phyloP scores from a whole-genome alignment of 2,797 vertebrate genomes.

The Pseudopleuronectes americanus region DNA sequence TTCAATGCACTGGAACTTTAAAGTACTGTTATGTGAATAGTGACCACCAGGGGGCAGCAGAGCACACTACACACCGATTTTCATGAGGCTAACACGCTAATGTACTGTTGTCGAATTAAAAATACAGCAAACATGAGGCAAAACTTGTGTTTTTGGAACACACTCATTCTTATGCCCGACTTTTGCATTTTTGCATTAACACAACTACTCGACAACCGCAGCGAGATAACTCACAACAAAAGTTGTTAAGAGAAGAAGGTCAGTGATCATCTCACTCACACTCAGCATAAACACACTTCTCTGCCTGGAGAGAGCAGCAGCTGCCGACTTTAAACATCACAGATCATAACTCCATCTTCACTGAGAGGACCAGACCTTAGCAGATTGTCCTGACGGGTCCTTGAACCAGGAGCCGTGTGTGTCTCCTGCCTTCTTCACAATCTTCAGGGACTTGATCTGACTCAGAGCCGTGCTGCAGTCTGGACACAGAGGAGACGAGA shows the following conservation, averaged over 20 bases:
- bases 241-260: too few species aligned
- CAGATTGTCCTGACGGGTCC: slow-evolving; percentile 84
- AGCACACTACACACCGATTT: background rate
- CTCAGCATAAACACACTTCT: background rate
- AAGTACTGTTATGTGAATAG: background rate
- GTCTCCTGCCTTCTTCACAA: slow-evolving; percentile 88
- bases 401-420: slow-evolving; percentile 91
- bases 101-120: too few species aligned
- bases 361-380: slow-evolving; percentile 69
- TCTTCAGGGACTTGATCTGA: slow-evolving; percentile 92
- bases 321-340: background rate
- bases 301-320: slow-evolving; percentile 4
- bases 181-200: too few species aligned
- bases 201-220: too few species aligned
- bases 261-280: background rate
- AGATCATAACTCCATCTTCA: background rate
- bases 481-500: slow-evolving; percentile 55
- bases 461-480: slow-evolving; percentile 87
- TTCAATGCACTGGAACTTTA: background rate
- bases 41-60: background rate
- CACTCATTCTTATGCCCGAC: too few species aligned
- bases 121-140: too few species aligned
- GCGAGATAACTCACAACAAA: too few species aligned
- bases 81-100: too few species aligned
- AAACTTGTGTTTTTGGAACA: too few species aligned